Conservation (phyloP, 1,140 invertebrate genomes). For the Diorhabda sublineata region DNA sequence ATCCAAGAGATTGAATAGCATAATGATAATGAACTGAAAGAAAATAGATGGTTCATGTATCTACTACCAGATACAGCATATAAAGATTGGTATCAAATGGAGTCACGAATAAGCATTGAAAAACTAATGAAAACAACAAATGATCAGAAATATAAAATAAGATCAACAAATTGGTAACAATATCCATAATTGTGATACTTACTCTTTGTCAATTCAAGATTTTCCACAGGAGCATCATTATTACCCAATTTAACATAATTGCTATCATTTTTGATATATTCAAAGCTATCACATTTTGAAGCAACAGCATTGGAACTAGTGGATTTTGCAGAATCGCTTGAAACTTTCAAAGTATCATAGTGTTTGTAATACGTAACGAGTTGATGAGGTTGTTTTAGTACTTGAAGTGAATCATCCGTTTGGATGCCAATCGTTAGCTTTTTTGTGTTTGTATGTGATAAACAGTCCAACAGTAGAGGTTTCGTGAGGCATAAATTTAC, state of each 20-base stretch:
- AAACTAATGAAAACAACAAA: no score
- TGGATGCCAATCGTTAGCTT: slow-evolving; percentile 29
- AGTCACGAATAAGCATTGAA: no score
- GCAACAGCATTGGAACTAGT: slow-evolving; percentile 10
- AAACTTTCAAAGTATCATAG: background rate
- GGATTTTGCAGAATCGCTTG: slow-evolving; percentile 1
- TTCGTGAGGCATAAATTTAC: slow-evolving; percentile 33
- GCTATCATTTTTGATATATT: slow-evolving; percentile 28
- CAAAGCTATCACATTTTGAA: slow-evolving; percentile 37
- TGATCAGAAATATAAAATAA: no score
- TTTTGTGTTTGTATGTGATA: slow-evolving; percentile 27
- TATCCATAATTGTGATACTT: no score
- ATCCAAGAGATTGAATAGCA: no score
- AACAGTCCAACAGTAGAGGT: slow-evolving; percentile 36
- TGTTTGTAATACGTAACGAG: background rate
- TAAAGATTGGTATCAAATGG: no score
- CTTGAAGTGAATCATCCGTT: slow-evolving; percentile 20
- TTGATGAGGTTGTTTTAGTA: background rate
- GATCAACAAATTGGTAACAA: no score
- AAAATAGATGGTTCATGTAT: no score
- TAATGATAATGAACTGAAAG: no score
- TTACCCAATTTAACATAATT: background rate
- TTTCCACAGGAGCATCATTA: no score
- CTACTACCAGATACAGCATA: no score
- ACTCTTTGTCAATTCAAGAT: no score